Base-by-base conservation (phyloP, 2,888 invertebrate genomes). In the Margaritifera margaritifera region DNA sequence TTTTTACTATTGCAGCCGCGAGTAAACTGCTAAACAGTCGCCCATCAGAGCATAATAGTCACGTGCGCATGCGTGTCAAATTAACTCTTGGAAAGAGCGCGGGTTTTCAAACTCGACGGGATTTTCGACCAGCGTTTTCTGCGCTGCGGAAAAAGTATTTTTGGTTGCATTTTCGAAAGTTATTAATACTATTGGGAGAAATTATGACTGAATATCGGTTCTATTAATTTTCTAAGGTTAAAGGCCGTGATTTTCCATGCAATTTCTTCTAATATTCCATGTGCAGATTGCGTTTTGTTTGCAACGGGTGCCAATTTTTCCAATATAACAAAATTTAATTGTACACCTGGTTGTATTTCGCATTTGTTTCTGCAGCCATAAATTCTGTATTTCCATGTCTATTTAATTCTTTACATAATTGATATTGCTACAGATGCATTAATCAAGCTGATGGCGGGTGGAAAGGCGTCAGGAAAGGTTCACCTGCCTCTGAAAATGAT, bases 321-420 rank as follows among this genome's bases (percentile, higher is more conserved):
- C 15, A 42, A 42, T 42, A 42, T 42, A 15, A 42, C 42, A 42
- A 42, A 42, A 42, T 24, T 56, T 24, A n/a, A 62, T 62, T 19
- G 50, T 31, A 20, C 62, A 27, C 50, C 66, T 60, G 53, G 74
- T 77, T 74, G 77, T 77, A 55, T 60, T 69, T 64, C 64, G 66
- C 69, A 65, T 73, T 75, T 71, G 51, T 68, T 74, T 72, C 42
- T 42, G 42, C 42, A 42, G 42, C 42, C 11, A 77, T 81, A 78
- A 79, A 80, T 76, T 73, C 77, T 75, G 75, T 74, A 74, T 74
- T 81, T 79, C 80, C 81, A 81, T 78, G 81, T 85, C 84, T 84
- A 85, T 84, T 81, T 81, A 85, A 84, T 83, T 84, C 82, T 84
- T 81, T 80, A 82, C 79, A 78, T 85, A 85, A 84, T 85, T 83